These are phyloP conservation scores for Microctonus aethiopoides DNA, from an alignment of 2,888 invertebrate species.

Conservation along the genomic window DNA sequence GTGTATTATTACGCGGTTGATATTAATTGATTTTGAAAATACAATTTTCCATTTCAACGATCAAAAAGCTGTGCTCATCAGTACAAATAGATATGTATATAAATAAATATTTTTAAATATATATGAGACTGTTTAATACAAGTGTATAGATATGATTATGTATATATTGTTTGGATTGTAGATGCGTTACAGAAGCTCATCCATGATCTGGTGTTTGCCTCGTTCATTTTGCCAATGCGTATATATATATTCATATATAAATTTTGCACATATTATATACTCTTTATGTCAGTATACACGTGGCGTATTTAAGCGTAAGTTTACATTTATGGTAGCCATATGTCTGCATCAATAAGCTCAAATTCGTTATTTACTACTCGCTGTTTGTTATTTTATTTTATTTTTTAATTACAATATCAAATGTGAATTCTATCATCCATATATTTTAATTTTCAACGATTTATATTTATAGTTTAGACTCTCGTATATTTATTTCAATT, in stretches of 20 bases:
- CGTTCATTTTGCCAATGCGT: conserved; percentile 1
- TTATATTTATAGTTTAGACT: too few relatives aligned
- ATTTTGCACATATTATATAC: too few relatives aligned
- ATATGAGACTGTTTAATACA: neutral
- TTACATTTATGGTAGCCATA: conserved; percentile 22
- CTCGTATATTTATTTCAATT: too few relatives aligned
- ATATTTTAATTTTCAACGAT: too few relatives aligned
- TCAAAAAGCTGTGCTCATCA: conserved; percentile 54
- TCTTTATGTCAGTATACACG: conserved; percentile 11
- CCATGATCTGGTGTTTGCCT: conserved; percentile 3
- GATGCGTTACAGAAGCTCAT: neutral
- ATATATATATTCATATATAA: neutral
- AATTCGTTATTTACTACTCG: conserved; percentile 32
- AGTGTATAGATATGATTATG: neutral
- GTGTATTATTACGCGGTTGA: conserved; percentile 62
- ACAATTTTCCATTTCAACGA: conserved; percentile 65
- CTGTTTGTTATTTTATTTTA: too few relatives aligned
- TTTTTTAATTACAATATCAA: too few relatives aligned
- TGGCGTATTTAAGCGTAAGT: conserved; percentile 14
- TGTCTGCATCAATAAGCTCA: conserved; percentile 31
- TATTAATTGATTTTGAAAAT: conserved; percentile 65
- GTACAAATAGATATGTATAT: too few relatives aligned
- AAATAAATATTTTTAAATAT: too few relatives aligned
- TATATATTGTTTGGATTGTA: neutral
- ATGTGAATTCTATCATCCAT: too few relatives aligned